Evolutionary conservation across 2,888 invertebrate genomes (phyloP).

Genomic region (Phymatocera aterrima): DNA sequence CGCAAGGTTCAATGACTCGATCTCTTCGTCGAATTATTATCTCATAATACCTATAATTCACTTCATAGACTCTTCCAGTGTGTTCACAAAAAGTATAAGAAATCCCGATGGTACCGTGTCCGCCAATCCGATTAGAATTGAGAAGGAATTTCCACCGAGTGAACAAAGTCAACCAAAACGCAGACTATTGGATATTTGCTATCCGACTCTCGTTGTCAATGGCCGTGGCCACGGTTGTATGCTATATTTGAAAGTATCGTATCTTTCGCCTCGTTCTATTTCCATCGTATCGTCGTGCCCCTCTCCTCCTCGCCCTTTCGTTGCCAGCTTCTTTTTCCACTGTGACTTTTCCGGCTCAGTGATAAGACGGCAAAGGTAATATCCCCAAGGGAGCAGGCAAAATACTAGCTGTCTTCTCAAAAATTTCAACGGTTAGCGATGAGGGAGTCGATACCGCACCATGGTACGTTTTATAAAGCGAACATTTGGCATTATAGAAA

Average conservation of each 20-base stretch:
- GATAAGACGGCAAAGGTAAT: conserved; percentile 7
- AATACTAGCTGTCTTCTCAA: background rate
- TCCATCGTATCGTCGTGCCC: background rate
- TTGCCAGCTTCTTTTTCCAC: background rate
- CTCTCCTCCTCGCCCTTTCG: background rate
- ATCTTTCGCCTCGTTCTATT: background rate
- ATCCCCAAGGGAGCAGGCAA: conserved; percentile 1
- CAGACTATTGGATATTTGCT: conserved; percentile 8
- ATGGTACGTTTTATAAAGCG: background rate
- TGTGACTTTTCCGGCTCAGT: background rate
- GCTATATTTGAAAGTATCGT: conserved; percentile 5
- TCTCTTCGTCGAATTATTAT: background rate
- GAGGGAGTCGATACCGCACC: conserved; percentile 3
- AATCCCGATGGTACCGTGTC: background rate
- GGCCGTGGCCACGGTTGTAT: background rate
- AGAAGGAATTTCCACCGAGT: background rate
- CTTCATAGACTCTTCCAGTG: background rate
- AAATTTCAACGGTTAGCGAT: background rate
- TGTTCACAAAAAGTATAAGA: background rate
- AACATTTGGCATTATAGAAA: background rate
- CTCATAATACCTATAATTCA: background rate
- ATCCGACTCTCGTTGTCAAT: background rate
- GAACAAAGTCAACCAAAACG: background rate
- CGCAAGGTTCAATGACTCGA: background rate
- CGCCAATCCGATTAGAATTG: background rate